These are phyloP conservation scores for Alsophila aescularia DNA, from an alignment of 2,888 invertebrate species.

Conservation along the genomic window DNA sequence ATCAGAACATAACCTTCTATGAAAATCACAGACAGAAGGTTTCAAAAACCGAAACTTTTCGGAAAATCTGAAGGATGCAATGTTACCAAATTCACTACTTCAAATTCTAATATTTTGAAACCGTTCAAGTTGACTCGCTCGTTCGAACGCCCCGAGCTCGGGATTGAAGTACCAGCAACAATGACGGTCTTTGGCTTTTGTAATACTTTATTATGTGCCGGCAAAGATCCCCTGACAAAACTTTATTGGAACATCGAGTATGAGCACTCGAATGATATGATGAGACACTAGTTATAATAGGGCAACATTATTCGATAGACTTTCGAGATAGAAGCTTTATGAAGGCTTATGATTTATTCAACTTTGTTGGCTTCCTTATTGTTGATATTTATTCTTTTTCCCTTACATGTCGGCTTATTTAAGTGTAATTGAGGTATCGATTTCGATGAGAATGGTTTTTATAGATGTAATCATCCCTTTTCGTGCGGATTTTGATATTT, in stretches of 20 bases:
- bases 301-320: constrained; percentile 61
- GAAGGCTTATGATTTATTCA: constrained; percentile 38
- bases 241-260: constrained; percentile 83
- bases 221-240: constrained; percentile 83
- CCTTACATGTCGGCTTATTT: constrained; percentile 19
- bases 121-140: constrained; percentile 51
- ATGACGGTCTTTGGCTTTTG: constrained; percentile 84
- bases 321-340: constrained; percentile 47
- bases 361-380: constrained; percentile 36
- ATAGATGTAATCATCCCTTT: neutral
- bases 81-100: no score
- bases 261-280: constrained; percentile 73
- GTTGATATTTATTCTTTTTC: constrained; percentile 18
- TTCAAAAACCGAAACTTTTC: no score
- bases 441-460: neutral
- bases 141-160: constrained; percentile 60
- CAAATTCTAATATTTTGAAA: no score
- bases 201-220: constrained; percentile 84
- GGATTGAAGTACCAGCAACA: constrained; percentile 83
- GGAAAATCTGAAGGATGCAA: neutral
- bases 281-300: constrained; percentile 70
- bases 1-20: no score
- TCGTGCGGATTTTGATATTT: neutral
- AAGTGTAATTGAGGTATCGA: constrained; percentile 22
- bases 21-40: no score